Base-by-base conservation (phyloP, 1,140 invertebrate species). In the Coelopa frigida region DNA sequence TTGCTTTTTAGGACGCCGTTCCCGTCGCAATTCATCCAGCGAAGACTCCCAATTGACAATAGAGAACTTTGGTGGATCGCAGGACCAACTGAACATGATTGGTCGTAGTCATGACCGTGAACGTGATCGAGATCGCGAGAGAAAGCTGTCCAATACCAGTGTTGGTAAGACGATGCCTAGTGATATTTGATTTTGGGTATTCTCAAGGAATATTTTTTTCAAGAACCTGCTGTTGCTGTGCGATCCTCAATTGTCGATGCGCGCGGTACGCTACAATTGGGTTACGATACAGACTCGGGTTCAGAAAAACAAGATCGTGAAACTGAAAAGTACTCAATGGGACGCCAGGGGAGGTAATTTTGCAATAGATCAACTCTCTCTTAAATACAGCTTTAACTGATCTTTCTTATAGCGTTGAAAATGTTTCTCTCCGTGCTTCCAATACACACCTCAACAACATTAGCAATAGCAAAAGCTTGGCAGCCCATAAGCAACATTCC, bases 31-130 rank as follows among this genome's bases (percentile, higher is more conserved):
- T 63, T 92, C 88, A 33, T 76, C 88, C 37, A 82, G 84, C 29
- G 89, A 92, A 59, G 89, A 92, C 60, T 91, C 87, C 22, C 84
- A 91, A 68, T 70, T 94, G 49, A 92, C 89, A 0, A 84, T 92
- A 22, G 89, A 94, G 73, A 92, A 94, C 70, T 91, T 94, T 72
- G 89, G 89, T 22, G 89, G 87, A 37, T 86, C 81, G 55, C 85
- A 89, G 75, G 87, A 85, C 64, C 78, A 84, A 46, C 61, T 85
- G 35, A 80, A 81, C 68, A 80, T 80, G 56, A 73, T 79, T 31
- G 79, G 79, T 0, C 61, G 75, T 14, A 79, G 46, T 24, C 49
- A 61, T 8, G 64, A 65, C 22, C 53, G 64, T 15, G 53, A 50
- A 17, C 41, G 72, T 57, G 26, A 59, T 8, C 44, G 57, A 14